Conservation (phyloP, 2,888 invertebrate species). For the Physocephala rufipes region DNA sequence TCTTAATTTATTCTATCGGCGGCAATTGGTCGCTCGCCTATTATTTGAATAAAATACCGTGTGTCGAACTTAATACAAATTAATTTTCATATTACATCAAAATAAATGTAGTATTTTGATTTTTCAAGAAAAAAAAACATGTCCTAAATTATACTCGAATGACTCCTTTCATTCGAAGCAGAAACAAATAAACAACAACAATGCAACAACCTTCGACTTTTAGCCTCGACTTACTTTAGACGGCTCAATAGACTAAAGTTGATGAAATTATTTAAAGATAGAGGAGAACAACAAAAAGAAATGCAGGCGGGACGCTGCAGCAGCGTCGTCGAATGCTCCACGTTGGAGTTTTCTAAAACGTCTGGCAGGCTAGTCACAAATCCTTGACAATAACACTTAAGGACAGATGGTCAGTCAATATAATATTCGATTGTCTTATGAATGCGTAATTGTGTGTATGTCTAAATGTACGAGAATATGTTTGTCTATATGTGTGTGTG, state of each 20-base stretch:
- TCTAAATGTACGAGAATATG: background rate
- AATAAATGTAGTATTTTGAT: background rate
- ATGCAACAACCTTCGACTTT: background rate
- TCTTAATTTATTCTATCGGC: no score
- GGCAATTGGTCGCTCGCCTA: no score
- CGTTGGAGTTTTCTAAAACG: slow-evolving; percentile 43
- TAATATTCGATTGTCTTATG: background rate
- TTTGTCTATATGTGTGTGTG: no score
- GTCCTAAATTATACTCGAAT: no score
- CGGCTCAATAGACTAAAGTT: slow-evolving; percentile 60
- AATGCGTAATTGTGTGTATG: background rate
- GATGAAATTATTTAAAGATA: slow-evolving; percentile 57
- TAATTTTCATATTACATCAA: no score
- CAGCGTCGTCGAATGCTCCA: slow-evolving; percentile 52
- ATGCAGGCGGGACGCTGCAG: slow-evolving; percentile 57
- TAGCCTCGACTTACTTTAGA: slow-evolving; percentile 59
- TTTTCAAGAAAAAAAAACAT: no score
- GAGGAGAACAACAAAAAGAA: slow-evolving; percentile 61
- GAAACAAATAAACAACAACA: slow-evolving; percentile 12
- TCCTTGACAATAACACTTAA: slow-evolving; percentile 28
- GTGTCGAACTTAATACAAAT: no score
- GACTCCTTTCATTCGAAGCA: no score
- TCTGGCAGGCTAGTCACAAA: background rate
- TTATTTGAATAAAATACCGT: no score
- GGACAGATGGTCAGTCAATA: background rate